phyloP scores from a whole-genome alignment of 2,888 invertebrate species.

The Troilus luridus region DNA sequence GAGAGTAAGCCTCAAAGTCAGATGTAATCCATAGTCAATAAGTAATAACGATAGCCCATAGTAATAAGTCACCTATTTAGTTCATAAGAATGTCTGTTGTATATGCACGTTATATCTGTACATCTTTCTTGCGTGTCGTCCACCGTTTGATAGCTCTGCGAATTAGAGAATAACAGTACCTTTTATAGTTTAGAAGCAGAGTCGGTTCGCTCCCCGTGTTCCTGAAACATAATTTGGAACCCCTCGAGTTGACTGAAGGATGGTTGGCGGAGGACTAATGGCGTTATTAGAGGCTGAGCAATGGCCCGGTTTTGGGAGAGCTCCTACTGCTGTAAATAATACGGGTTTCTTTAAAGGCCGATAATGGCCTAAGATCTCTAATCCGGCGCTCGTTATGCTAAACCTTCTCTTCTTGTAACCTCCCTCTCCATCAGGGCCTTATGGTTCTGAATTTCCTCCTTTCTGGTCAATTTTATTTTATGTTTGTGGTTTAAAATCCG shows the following conservation, averaged over 20 bases:
- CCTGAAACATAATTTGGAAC: background rate
- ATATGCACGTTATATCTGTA: no score
- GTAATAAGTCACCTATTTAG: no score
- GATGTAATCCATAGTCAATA: no score
- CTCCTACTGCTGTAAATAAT: slow-evolving; percentile 31
- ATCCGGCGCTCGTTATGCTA: slow-evolving; percentile 28
- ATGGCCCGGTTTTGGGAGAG: slow-evolving; percentile 27
- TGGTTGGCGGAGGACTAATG: background rate
- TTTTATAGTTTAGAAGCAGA: background rate
- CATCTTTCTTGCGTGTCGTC: no score
- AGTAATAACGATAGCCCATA: no score
- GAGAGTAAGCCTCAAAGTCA: no score
- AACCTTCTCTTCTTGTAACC: slow-evolving; percentile 1
- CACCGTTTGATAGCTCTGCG: no score
- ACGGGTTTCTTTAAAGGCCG: slow-evolving; percentile 45
- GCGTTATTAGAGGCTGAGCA: slow-evolving; percentile 37
- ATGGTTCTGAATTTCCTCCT: background rate
- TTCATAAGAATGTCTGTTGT: no score
- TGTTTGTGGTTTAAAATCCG: no score
- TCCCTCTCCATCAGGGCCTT: background rate
- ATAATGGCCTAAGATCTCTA: slow-evolving; percentile 43
- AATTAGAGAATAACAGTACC: no score
- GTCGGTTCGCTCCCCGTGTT: background rate
- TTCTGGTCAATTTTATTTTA: background rate
- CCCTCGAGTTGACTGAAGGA: background rate